Conservation (phyloP, 2,113 vertebrate species). For the Cavia aperea region DNA sequence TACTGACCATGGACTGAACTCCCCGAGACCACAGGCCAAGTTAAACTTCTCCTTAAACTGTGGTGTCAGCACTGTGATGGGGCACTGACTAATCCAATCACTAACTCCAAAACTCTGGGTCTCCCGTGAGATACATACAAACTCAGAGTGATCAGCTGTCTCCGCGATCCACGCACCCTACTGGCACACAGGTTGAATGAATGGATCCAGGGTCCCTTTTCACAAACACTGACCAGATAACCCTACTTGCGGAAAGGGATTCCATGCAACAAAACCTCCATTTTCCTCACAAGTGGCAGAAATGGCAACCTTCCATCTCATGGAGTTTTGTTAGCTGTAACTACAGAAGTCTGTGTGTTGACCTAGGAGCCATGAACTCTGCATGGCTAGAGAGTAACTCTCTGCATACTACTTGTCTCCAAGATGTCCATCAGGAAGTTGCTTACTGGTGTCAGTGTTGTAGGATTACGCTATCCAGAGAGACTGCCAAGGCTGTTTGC, state of each 20-base stretch:
- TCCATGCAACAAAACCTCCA: background rate
- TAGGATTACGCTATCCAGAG: accelerated
- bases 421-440: background rate
- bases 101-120: background rate
- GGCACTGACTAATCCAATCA: background rate
- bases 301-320: background rate
- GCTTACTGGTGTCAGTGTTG: background rate
- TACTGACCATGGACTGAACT: background rate
- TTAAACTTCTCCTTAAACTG: background rate
- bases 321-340: no score
- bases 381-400: background rate
- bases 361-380: background rate
- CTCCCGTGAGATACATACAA: background rate
- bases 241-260: background rate
- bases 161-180: accelerated
- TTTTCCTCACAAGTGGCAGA: background rate
- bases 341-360: accelerated
- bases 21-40: background rate
- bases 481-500: background rate
- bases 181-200: accelerated
- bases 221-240: no score
- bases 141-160: no score
- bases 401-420: background rate
- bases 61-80: background rate
- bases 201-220: background rate